Evolutionary conservation across 2,113 vertebrate genomes (phyloP).

Genomic region (Recurvirostra avosetta): DNA sequence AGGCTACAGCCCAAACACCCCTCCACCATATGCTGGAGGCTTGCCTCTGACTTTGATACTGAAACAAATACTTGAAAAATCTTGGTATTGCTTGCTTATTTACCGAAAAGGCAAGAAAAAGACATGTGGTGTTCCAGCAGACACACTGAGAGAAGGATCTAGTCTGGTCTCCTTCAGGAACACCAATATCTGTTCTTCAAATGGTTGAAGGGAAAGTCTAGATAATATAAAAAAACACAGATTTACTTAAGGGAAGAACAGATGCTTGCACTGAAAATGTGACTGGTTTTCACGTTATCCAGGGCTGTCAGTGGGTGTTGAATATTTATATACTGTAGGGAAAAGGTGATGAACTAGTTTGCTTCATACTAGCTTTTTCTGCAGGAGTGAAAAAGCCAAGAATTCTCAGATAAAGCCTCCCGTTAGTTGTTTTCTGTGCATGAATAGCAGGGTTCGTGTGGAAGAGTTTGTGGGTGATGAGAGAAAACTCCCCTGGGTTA

Average conservation of each 20-base stretch:
- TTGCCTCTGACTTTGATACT: background rate
- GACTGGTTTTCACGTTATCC: slow-evolving; percentile 40
- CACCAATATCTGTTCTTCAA: background rate
- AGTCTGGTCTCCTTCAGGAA: background rate
- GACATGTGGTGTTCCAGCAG: background rate
- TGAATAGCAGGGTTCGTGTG: slow-evolving; percentile 14
- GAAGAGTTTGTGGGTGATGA: slow-evolving; percentile 39
- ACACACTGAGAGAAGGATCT: background rate
- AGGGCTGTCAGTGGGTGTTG: slow-evolving; percentile 53
- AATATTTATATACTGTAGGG: slow-evolving; percentile 57
- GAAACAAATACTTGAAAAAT: background rate
- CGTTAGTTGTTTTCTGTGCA: slow-evolving; percentile 12
- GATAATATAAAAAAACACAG: background rate
- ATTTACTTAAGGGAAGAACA: slow-evolving; percentile 45
- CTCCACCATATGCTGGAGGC: background rate
- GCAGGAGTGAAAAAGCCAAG: slow-evolving; percentile 6
- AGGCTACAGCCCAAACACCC: background rate
- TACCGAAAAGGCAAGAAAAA: background rate
- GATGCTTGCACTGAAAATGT: slow-evolving; percentile 52
- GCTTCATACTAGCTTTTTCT: slow-evolving; percentile 32
- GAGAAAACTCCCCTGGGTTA: slow-evolving; percentile 11
- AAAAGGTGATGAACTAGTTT: slow-evolving; percentile 56
- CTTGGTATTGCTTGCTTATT: background rate
- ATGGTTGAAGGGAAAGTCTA: background rate
- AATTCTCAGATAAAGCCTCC: slow-evolving; percentile 41